Evolutionary conservation across 2,888 invertebrate genomes (phyloP).

Genomic region (Sisyra terminalis): DNA sequence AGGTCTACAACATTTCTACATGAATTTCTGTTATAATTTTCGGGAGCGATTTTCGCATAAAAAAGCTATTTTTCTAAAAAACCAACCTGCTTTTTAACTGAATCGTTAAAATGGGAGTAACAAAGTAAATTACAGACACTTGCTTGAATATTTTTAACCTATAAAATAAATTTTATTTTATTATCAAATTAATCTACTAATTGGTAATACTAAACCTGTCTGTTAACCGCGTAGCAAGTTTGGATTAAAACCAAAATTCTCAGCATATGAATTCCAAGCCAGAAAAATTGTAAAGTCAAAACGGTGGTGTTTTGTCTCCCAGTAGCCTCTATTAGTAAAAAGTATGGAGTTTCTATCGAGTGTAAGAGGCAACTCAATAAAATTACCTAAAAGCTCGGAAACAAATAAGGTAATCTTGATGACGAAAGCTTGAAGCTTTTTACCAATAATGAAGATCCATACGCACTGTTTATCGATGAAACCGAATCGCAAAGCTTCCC

Average conservation of each 20-base stretch:
- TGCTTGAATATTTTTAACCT: slow-evolving; percentile 4
- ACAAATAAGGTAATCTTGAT: neutral
- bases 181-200: neutral
- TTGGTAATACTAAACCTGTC: slow-evolving; percentile 3
- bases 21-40: no score
- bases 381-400: slow-evolving; percentile 3
- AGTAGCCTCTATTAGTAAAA: slow-evolving; percentile 3
- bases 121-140: slow-evolving; percentile 6
- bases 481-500: slow-evolving; percentile 6
- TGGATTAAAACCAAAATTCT: slow-evolving; percentile 6
- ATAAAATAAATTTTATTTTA: neutral
- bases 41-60: no score
- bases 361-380: slow-evolving; percentile 6
- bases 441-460: slow-evolving; percentile 6
- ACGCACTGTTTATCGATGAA: slow-evolving; percentile 1
- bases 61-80: no score
- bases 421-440: neutral
- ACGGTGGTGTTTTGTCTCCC: slow-evolving; percentile 1
- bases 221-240: neutral
- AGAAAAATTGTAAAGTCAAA: slow-evolving; percentile 2
- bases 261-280: slow-evolving; percentile 4
- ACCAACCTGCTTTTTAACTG: slow-evolving; percentile 4
- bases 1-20: no score
- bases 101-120: slow-evolving; percentile 1
- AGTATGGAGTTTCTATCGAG: slow-evolving; percentile 8